Evolutionary conservation across 2,113 vertebrate genomes (phyloP), one percentile per base, ranked within the genome.

Genomic region (Trichomycterus rosablanca): DNA sequence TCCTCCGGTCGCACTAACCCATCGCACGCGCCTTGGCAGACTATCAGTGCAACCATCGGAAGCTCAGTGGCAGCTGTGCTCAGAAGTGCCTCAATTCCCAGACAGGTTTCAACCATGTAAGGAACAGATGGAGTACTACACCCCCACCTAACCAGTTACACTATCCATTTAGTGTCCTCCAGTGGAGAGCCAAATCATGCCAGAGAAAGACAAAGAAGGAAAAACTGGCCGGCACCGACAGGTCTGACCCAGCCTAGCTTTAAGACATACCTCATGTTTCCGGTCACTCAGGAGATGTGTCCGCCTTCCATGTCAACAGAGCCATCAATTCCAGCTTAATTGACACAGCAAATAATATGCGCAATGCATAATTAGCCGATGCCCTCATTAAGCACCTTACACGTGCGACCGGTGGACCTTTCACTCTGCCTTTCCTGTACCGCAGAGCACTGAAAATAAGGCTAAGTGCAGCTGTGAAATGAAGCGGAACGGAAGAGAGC

Each of bases 121-220:
- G 52, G 67, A 77, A 64, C 78, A 80, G 78, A 76, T 77, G 75
- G 75, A 72, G 49, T 9, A 20, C 24, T 70, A 52, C 53, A 63
- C 62, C 63, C 72, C 57, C 56, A 49, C 45, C 49, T 63, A 52
- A 56, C 53, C 61, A 63, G 60, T 45, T 73, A 75, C 67, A 71
- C 63, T 67, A 59, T 62, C 67, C 53, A 65, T 61, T 61, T 63
- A 66, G 39, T 67, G 44, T 39, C 50, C 61, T 66, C 42, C 15
- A 50, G 48, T 32, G 43, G 59, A 22, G 45, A 51, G 30, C 30
- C 35, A 23, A 28, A 40, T 45, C 32, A 59, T 62, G 57, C 14
- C n/a, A 52, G 40, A 20, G 6, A 48, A 28, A 19, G 14, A 66
- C 20, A 58, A 11, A 49, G 34, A 42, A 11, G 39, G 14, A 32